These are phyloP conservation scores for Eidolon helvum DNA, from an alignment of 2,113 vertebrate species.

Conservation along the genomic window DNA sequence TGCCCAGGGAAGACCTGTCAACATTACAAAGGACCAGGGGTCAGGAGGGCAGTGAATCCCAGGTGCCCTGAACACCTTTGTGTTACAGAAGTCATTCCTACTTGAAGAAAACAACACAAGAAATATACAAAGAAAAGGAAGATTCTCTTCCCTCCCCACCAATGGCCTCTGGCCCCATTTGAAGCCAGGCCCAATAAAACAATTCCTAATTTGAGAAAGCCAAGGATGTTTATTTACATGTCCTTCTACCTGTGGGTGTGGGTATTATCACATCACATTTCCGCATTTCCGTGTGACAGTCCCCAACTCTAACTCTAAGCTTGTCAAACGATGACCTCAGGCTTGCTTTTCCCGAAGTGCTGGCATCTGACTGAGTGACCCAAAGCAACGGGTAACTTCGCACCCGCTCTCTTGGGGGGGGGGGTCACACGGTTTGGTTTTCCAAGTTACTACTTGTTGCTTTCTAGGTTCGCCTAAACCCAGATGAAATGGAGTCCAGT, in stretches of 20 bases:
- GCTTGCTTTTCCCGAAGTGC: background rate
- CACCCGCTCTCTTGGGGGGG: background rate
- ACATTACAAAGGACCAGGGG: background rate
- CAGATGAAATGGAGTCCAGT: background rate
- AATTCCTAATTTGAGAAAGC: background rate
- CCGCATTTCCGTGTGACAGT: background rate
- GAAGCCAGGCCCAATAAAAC: background rate
- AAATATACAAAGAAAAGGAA: background rate
- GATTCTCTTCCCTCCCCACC: background rate
- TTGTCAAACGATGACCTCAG: no score
- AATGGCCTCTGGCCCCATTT: background rate
- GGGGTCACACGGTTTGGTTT: background rate
- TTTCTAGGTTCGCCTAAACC: background rate
- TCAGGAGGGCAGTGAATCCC: background rate
- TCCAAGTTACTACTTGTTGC: background rate
- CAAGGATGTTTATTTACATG: background rate
- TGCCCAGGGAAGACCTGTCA: background rate
- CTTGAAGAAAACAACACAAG: background rate
- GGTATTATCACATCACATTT: background rate
- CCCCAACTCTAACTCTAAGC: background rate
- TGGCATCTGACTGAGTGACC: background rate
- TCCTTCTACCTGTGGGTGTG: background rate
- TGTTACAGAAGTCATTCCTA: background rate
- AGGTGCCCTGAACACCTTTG: background rate
- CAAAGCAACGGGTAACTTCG: background rate